Percentiles rank a stretch among this genome's conserved stretches.
These are phyloP conservation scores for Sinodicranocentrus sp. DNA, from an alignment of 2,888 invertebrate species.

Conservation along the genomic window DNA sequence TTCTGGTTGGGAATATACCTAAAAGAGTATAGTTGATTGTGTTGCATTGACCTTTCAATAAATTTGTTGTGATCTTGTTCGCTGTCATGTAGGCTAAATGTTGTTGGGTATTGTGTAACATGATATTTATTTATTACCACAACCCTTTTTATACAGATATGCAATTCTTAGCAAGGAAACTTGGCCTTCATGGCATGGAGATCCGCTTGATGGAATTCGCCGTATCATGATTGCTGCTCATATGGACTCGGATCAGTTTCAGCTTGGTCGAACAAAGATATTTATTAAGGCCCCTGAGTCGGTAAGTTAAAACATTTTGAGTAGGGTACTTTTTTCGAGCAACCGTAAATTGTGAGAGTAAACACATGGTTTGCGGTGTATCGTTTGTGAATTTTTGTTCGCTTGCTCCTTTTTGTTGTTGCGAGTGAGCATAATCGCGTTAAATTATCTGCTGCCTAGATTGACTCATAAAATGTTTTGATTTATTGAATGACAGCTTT, in stretches of 20 bases:
- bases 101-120: no score
- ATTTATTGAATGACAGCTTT: conserved; percentile 80
- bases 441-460: no score
- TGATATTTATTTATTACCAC: no score
- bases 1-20: no score
- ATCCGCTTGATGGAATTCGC: conserved; percentile 81
- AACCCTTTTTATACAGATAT: conserved; percentile 80
- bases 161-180: conserved; percentile 84
- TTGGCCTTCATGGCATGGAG: conserved; percentile 82
- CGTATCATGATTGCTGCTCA: conserved; percentile 82
- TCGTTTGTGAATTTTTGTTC: no score
- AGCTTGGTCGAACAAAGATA: conserved; percentile 84
- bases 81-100: background rate
- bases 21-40: no score
- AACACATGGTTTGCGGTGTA: no score
- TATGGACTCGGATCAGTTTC: conserved; percentile 83
- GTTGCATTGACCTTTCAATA: conserved; percentile 13
- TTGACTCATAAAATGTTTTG: no score
- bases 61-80: conserved; percentile 11
- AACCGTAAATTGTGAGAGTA: background rate
- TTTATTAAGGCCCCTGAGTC: conserved; percentile 85
- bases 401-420: no score
- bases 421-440: no score
- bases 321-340: background rate
- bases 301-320: conserved; percentile 79